Evolutionary conservation across 2,113 vertebrate genomes (phyloP).

Genomic region (Phaetusa simplex): DNA sequence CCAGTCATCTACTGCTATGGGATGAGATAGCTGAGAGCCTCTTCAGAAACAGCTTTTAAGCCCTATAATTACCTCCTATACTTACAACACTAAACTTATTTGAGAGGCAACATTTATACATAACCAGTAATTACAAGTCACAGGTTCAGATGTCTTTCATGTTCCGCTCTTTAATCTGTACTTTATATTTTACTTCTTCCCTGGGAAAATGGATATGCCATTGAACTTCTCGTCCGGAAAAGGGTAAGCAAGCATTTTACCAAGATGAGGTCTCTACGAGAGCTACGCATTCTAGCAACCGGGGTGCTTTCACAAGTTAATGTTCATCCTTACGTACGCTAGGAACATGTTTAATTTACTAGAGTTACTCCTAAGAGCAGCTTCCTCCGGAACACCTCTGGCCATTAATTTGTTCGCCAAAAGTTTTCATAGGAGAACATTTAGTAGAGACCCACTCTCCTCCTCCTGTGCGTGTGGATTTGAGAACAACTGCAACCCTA

Average conservation of each 20-base stretch:
- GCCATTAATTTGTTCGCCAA: not conserved
- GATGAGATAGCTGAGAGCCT: constrained; percentile 61
- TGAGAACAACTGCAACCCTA: not conserved
- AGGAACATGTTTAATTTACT: not conserved
- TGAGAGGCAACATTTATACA: constrained; percentile 63
- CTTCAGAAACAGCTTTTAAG: constrained; percentile 60
- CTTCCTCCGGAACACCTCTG: not conserved
- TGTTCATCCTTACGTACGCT: accelerated
- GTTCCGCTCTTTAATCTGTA: constrained; percentile 53
- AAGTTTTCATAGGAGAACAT: not conserved
- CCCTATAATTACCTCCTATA: constrained; percentile 61
- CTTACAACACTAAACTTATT: constrained; percentile 62
- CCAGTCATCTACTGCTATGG: constrained; percentile 46
- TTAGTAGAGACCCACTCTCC: not conserved
- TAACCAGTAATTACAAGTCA: constrained; percentile 69
- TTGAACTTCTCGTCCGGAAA: not conserved
- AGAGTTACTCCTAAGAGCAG: not conserved
- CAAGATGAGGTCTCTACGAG: not conserved
- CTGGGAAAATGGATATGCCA: constrained; percentile 24
- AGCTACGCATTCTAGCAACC: not conserved
- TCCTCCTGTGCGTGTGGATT: not conserved
- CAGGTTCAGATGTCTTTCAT: constrained; percentile 58
- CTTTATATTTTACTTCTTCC: constrained; percentile 46
- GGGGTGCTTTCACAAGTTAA: not conserved
- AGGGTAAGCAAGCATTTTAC: not conserved